phyloP scores from a whole-genome alignment of 1,140 invertebrate species.

The Cotesia typhae region DNA sequence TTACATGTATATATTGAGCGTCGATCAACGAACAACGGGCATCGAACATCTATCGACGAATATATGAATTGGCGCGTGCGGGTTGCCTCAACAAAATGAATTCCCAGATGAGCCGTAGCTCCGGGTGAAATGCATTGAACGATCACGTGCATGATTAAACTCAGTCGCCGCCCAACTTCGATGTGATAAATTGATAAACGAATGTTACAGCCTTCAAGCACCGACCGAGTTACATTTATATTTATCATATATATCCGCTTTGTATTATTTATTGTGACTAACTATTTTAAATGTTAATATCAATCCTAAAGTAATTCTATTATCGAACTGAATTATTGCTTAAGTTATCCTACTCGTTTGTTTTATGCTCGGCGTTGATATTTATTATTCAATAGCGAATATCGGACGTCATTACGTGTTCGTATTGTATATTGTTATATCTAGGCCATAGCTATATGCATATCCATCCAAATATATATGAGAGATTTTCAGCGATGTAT shows the following conservation, averaged over 20 bases:
- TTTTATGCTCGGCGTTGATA: background rate
- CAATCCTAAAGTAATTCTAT: background rate
- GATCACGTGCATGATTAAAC: constrained; percentile 20
- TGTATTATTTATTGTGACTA: background rate
- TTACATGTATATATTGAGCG: background rate
- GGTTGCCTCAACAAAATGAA: constrained; percentile 22
- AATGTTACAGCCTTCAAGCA: background rate
- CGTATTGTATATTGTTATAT: too few relatives aligned
- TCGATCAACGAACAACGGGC: too few relatives aligned
- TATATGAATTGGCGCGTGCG: constrained; percentile 7
- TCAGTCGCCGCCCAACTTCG: constrained; percentile 12
- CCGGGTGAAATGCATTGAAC: constrained; percentile 16
- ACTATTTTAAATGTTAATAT: background rate
- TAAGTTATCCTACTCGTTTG: background rate
- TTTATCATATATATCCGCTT: constrained; percentile 1
- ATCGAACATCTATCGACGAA: background rate
- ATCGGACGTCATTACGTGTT: background rate
- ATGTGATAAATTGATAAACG: constrained; percentile 13
- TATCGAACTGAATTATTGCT: constrained; percentile 1
- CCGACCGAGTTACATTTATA: background rate
- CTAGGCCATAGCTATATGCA: too few relatives aligned
- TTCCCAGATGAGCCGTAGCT: constrained; percentile 24
- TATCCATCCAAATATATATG: too few relatives aligned
- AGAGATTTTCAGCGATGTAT: too few relatives aligned
- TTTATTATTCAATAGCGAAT: background rate